Evolutionary conservation across 2,797 vertebrate species (phyloP).

Genomic region (Thamnophis elegans): DNA sequence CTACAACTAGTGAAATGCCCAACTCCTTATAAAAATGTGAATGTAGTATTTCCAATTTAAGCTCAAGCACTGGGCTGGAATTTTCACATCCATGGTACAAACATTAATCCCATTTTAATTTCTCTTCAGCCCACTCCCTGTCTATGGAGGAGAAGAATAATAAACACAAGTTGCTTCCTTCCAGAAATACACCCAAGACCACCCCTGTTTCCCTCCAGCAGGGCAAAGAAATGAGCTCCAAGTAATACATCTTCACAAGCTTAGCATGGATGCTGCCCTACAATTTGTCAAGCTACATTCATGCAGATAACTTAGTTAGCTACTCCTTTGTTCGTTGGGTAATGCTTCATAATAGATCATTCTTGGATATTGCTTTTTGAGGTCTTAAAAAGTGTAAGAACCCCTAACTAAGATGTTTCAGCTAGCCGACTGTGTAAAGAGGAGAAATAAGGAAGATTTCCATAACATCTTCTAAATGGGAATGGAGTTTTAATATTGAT

Average conservation of each 20-base stretch:
- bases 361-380: not conserved
- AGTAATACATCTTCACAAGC: slow-evolving; percentile 11
- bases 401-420: not conserved
- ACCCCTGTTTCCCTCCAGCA: not conserved
- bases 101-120: slow-evolving; percentile 46
- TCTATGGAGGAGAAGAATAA: slow-evolving; percentile 49
- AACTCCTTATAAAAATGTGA: slow-evolving; percentile 38
- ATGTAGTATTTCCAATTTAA: slow-evolving; percentile 11
- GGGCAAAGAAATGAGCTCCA: slow-evolving; percentile 12
- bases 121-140: slow-evolving; percentile 32
- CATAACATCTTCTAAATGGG: not conserved
- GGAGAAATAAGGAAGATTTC: not conserved
- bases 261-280: not conserved
- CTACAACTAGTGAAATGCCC: not conserved
- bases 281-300: not conserved
- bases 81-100: slow-evolving; percentile 36
- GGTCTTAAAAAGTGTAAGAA: not conserved
- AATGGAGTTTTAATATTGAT: not conserved
- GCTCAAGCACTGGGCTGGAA: not conserved
- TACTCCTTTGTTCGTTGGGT: not conserved
- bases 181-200: slow-evolving; percentile 38
- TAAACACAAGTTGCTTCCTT: slow-evolving; percentile 44
- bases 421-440: not conserved
- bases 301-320: not conserved
- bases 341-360: not conserved